These are phyloP conservation scores for Shinisaurus crocodilurus DNA, from an alignment of 2,113 vertebrate species.

Conservation along the genomic window DNA sequence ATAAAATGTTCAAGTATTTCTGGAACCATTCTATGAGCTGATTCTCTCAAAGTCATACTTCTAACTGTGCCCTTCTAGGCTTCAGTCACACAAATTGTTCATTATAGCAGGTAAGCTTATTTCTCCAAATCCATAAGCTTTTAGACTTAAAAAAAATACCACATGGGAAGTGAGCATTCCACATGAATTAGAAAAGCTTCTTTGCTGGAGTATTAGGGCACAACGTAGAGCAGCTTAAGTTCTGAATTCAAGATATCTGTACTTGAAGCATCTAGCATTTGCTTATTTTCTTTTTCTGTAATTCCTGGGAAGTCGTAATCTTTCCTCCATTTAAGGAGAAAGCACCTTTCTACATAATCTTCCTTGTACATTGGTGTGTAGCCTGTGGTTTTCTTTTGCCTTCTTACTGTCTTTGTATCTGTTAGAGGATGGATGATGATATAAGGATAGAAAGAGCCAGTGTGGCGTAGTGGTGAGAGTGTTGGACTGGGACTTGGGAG, in stretches of 20 bases:
- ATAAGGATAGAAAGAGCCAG: constrained; percentile 29
- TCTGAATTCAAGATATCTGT: not conserved
- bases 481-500: no score
- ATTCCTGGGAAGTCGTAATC: not conserved
- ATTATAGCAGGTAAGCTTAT: not conserved
- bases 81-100: constrained; percentile 37
- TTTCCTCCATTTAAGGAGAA: constrained; percentile 10
- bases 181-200: constrained; percentile 13
- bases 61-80: not conserved
- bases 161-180: not conserved
- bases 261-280: not conserved
- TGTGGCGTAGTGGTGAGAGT: no score
- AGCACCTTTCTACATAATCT: constrained; percentile 10
- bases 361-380: constrained; percentile 9
- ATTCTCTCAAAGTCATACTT: constrained; percentile 30
- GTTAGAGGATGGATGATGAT: constrained; percentile 5
- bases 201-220: not conserved
- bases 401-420: not conserved
- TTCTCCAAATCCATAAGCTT: constrained; percentile 15
- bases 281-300: not conserved
- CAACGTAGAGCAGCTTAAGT: constrained; percentile 28
- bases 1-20: not conserved
- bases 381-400: constrained; percentile 16
- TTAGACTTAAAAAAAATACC: not conserved
- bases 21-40: constrained; percentile 13